Percentiles rank a stretch among this genome's conserved stretches.
Conservation (phyloP, 1,140 invertebrate species). For the Trachymyrmex septentrionalis region DNA sequence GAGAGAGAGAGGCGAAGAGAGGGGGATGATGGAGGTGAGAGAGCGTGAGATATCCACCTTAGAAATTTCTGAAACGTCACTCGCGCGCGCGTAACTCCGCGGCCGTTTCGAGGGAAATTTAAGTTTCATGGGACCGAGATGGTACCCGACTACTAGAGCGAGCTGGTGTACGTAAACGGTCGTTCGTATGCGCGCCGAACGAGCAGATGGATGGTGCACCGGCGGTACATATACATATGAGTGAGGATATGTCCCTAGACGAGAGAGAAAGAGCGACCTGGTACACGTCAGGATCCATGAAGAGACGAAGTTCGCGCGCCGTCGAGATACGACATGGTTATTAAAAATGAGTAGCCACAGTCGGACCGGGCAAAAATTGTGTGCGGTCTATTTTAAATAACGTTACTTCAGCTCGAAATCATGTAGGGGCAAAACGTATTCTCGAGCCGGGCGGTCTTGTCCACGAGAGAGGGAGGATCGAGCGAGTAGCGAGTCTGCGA, state of each 20-base stretch:
- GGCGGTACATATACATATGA: not conserved
- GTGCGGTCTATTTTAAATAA: constrained; percentile 63
- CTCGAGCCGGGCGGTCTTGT: not conserved
- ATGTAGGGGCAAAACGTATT: constrained; percentile 6
- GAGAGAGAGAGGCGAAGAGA: constrained; percentile 51
- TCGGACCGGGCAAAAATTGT: constrained; percentile 65
- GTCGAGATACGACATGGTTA: constrained; percentile 40
- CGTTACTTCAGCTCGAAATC: not conserved
- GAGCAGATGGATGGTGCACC: constrained; percentile 66
- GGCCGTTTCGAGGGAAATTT: constrained; percentile 81
- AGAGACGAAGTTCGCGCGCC: not conserved
- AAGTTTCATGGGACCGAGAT: constrained; percentile 80
- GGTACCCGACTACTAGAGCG: constrained; percentile 13
- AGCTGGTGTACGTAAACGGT: constrained; percentile 69
- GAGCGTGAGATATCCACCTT: constrained; percentile 75
- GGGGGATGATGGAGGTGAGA: constrained; percentile 34
- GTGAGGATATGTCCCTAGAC: not conserved
- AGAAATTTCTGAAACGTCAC: constrained; percentile 82
- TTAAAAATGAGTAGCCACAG: constrained; percentile 68
- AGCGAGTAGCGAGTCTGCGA: constrained; percentile 20
- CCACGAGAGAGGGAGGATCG: constrained; percentile 1
- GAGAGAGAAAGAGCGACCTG: not conserved
- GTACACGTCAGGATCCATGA: not conserved
- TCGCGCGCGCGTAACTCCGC: constrained; percentile 78
- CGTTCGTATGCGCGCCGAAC: constrained; percentile 70